phyloP scores from a whole-genome alignment of 2,797 vertebrate species.

The Tachyglossus aculeatus region DNA sequence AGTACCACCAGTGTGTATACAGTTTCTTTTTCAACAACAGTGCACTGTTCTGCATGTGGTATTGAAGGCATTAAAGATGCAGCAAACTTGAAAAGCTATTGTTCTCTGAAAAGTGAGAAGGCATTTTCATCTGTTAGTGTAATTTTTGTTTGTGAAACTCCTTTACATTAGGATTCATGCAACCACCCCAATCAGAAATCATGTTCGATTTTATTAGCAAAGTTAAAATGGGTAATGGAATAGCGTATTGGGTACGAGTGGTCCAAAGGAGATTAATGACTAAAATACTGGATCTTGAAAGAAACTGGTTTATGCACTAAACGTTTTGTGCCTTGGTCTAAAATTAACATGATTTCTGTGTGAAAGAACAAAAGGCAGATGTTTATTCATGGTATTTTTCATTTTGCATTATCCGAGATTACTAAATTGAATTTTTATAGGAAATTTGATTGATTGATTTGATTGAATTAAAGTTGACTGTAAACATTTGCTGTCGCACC shows the following conservation, averaged over 20 bases:
- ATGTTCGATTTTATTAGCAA: slow-evolving; percentile 63
- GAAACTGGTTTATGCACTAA: slow-evolving; percentile 79
- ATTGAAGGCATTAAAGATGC: slow-evolving; percentile 57
- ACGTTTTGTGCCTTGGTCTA: slow-evolving; percentile 83
- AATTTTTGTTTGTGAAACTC: slow-evolving; percentile 57
- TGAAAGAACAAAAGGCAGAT: slow-evolving; percentile 62
- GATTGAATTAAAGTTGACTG: slow-evolving; percentile 58
- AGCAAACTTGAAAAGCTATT: slow-evolving; percentile 53
- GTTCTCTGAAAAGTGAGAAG: slow-evolving; percentile 68
- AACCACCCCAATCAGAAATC: slow-evolving; percentile 63
- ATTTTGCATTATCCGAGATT: slow-evolving; percentile 48
- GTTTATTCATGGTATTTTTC: slow-evolving; percentile 64
- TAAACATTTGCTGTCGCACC: slow-evolving; percentile 53
- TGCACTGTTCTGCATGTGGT: slow-evolving; percentile 59
- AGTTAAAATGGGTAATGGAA: slow-evolving; percentile 61
- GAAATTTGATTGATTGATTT: slow-evolving; percentile 33
- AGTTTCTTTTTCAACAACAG: background rate
- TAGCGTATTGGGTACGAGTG: slow-evolving; percentile 65
- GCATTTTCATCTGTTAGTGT: slow-evolving; percentile 70
- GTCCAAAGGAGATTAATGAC: slow-evolving; percentile 69
- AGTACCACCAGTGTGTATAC: slow-evolving; percentile 28
- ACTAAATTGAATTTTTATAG: slow-evolving; percentile 54
- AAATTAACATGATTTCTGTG: slow-evolving; percentile 75
- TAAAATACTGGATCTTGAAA: slow-evolving; percentile 68
- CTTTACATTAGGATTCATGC: slow-evolving; percentile 51